These are phyloP conservation scores for Penaeus japonicus DNA, from an alignment of 1,140 invertebrate species.

Conservation along the genomic window DNA sequence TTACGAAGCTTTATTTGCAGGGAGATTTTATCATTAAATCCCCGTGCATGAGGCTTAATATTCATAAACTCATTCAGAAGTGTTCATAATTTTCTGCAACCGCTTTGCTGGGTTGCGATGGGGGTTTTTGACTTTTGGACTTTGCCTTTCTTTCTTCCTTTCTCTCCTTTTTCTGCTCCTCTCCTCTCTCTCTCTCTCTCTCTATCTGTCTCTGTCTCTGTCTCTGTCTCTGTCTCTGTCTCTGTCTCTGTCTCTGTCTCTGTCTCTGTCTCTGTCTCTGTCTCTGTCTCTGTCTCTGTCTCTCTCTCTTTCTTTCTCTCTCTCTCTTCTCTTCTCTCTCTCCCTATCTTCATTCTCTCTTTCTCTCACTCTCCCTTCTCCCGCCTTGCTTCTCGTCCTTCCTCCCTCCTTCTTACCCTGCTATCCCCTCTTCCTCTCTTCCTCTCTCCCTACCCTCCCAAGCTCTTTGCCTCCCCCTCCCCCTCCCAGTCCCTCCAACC, in stretches of 20 bases:
- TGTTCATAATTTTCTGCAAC: too few relatives aligned
- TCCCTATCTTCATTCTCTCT: background rate
- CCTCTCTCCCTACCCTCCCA: background rate
- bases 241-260: background rate
- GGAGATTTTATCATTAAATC: too few relatives aligned
- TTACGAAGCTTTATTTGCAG: too few relatives aligned
- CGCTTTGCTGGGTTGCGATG: too few relatives aligned
- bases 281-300: constrained; percentile 14
- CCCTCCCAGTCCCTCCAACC: background rate
- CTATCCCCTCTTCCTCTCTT: background rate
- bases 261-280: constrained; percentile 7
- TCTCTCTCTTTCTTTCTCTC: background rate
- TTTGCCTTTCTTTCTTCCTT: background rate
- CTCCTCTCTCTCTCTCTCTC: background rate
- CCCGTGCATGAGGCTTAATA: too few relatives aligned
- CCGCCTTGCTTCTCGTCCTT: background rate
- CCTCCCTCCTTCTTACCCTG: background rate
- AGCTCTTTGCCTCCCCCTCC: background rate
- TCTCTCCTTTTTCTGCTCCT: background rate
- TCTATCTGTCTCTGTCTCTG: background rate
- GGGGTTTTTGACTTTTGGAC: background rate
- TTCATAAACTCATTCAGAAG: too few relatives aligned
- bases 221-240: background rate
- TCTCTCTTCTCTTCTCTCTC: background rate
- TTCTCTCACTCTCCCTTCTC: background rate